These are phyloP conservation scores for Campylomormyrus tamandua DNA, from an alignment of 2,113 vertebrate genomes.

Conservation along the genomic window DNA sequence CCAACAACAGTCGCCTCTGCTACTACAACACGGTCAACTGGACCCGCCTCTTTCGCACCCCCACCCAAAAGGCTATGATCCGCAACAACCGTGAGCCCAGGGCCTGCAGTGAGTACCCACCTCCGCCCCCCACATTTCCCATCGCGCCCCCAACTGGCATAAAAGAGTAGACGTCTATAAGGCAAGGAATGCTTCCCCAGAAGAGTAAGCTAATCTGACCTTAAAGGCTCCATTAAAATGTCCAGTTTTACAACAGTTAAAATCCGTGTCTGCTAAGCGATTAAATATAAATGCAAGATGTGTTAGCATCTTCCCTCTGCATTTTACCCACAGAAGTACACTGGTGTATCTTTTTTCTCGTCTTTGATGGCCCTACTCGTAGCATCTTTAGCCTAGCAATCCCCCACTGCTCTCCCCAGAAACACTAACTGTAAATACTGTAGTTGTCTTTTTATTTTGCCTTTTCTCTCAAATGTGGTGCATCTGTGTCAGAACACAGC, in stretches of 20 bases:
- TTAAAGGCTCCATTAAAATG: not conserved
- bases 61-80: conserved; percentile 79
- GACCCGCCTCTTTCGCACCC: conserved; percentile 80
- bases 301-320: not conserved
- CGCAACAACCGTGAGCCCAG: conserved; percentile 79
- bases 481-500: not conserved
- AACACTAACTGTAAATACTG: not conserved
- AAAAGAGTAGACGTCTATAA: not conserved
- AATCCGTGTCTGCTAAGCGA: not conserved
- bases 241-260: not conserved
- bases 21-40: conserved; percentile 96
- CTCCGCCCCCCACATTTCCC: not conserved
- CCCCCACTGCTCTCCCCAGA: not conserved
- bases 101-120: conserved; percentile 81
- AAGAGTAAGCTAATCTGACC: not conserved
- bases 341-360: not conserved
- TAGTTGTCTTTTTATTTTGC: not conserved
- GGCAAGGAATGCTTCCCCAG: not conserved
- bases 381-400: not conserved
- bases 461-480: not conserved
- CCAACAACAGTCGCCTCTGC: conserved; percentile 89
- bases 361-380: not conserved
- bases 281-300: not conserved
- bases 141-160: not conserved
- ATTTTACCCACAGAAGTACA: not conserved